Evolutionary conservation across 2,888 invertebrate species (phyloP), one percentile per base, ranked within the genome.

Genomic region (Netelia melanura): DNA sequence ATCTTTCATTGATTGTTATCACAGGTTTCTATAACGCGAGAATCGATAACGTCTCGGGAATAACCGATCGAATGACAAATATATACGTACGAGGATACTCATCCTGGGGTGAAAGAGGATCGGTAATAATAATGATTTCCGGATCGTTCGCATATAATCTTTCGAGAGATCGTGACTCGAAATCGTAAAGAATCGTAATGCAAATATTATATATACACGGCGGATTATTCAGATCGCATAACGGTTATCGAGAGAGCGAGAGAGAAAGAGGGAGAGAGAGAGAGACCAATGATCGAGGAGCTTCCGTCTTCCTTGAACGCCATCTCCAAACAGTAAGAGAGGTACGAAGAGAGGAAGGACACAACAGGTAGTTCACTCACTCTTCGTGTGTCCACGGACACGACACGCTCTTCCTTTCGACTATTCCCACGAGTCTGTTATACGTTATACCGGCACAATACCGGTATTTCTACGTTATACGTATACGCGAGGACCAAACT

Each of bases 291-390:
- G 30, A 5, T 30, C 30, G 30, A 30, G 30, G 30, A 30, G 5
- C 30, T 30, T 30, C 6, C 30, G 30, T 30, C 30, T 30, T 5
- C 5, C 5, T 30, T 30, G 30, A 30, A 30, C 30, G 11, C 11
- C 44, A 2, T 17, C 17, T 17, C 17, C 23, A 9, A 43, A 2
- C 43, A 23, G 21, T 48, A 23, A 67, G 25, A 17, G n/a, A 62
- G 14, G 21, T 30, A 30, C 44, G 25, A 25, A 11, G 10, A n/a
- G 17, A 61, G 78, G 21, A 21, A 48, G 14, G n/a, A 67, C 25
- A 79, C 79, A 79, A 79, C 79, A 79, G 79, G 79, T 79, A 71
- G 71, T 43, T 10, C 17, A 17, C 54, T 10, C 17, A 17, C 54
- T n/a, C n/a, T 38, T 71, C 78, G 62, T 64, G 61, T 70, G 17